phyloP scores from a whole-genome alignment of 2,888 invertebrate species.

The Dolichomitus sp. region DNA sequence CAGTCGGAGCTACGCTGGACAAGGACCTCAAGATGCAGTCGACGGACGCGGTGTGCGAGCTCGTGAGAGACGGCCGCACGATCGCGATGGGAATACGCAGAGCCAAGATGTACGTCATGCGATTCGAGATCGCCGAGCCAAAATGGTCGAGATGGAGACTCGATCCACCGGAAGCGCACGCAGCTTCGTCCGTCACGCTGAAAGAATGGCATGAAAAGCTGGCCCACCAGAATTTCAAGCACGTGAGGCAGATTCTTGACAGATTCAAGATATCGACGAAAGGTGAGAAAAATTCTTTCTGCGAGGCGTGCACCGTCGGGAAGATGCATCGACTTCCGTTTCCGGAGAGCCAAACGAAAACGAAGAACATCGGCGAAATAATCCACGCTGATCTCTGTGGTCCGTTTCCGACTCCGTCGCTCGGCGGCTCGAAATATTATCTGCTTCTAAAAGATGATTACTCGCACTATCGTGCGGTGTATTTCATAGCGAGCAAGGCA shows the following conservation, averaged over 20 bases:
- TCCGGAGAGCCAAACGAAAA: conserved; percentile 32
- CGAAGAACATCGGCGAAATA: conserved; percentile 56
- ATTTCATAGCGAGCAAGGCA: conserved; percentile 50
- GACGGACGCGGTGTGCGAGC: conserved; percentile 38
- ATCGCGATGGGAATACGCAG: conserved; percentile 46
- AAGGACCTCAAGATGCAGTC: conserved; percentile 61
- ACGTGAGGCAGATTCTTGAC: conserved; percentile 55
- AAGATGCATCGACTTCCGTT: conserved; percentile 61
- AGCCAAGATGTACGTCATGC: conserved; percentile 55
- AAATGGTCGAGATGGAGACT: conserved; percentile 5
- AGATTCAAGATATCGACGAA: conserved; percentile 30
- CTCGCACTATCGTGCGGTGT: conserved; percentile 41
- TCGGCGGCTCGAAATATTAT: conserved; percentile 53
- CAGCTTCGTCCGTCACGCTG: conserved; percentile 31
- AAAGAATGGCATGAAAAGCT: conserved; percentile 57
- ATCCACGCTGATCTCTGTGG: conserved; percentile 68
- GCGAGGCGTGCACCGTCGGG: conserved; percentile 46
- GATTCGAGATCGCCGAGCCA: conserved; percentile 36
- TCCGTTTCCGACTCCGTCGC: conserved; percentile 53
- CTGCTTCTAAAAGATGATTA: conserved; percentile 57
- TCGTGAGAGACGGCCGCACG: conserved; percentile 19
- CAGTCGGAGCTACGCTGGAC: conserved; percentile 53
- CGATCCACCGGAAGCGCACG: conserved; percentile 2
- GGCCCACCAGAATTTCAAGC: conserved; percentile 59
- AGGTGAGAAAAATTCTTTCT: conserved; percentile 33